Evolutionary conservation across 2,888 invertebrate species (phyloP), one percentile per base, ranked within the genome.

Genomic region (Blastobasis lacticolella): DNA sequence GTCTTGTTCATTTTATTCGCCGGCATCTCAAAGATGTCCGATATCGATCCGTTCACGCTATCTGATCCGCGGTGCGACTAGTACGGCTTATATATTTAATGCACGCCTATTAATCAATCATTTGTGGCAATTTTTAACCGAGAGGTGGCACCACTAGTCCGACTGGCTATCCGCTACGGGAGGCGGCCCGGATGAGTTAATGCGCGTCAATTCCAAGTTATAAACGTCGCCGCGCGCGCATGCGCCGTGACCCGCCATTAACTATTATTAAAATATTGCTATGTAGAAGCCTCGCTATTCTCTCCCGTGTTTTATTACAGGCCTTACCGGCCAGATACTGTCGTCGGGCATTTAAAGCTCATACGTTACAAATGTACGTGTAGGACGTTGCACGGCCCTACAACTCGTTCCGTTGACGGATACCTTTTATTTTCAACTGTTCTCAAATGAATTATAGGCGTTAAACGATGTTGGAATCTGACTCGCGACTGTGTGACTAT

Each of bases 201-300:
- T 78, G 74, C 75, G 79, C 74, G 80, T 84, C 82, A 81, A 82
- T 82, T 71, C 75, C 73, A 71, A 78, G 81, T 84, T 84, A 84
- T 84, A 81, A 80, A 81, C 82, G 78, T 81, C 81, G 78, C 71
- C 79, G 79, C 76, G 69, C 69, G 77, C 73, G 78, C 78, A 73
- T 72, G 75, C 73, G 73, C 70, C 78, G 72, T 82, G 84, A 83
- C 84, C 83, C 68, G 70, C 81, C 82, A 86, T 87, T 85, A 86
- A 86, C 81, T 78, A 86, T 84, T 87, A 87, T 85, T 86, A 86
- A 87, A 85, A 86, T 87, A 87, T 87, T 79, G 76, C 84, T 75
- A 73, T 76, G 81, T 84, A 80, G 77, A 66, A 78, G 78, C 79
- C 72, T 78, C 64, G 80, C 81, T 78, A 82, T 85, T 83, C 84